A percentile compares a stretch with the other conserved stretches of the same genome.
Conservation (phyloP, 2,113 vertebrate genomes). For the Pteruthius melanotis region DNA sequence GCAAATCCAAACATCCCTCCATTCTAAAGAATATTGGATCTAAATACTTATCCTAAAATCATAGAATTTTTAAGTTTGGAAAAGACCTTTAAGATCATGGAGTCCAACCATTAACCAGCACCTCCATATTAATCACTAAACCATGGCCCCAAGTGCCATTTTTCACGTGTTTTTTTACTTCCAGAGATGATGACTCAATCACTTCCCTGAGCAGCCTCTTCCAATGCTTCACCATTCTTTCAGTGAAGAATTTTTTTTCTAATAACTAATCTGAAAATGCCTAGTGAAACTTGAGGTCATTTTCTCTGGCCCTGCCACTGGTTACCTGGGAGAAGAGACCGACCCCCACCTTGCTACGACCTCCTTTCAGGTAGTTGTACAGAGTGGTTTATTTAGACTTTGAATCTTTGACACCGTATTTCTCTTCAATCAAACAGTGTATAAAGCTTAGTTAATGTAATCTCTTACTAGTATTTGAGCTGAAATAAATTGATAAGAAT, state of each 20-base stretch:
- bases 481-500: neutral
- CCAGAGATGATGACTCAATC: neutral
- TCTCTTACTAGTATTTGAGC: neutral
- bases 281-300: neutral
- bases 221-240: neutral
- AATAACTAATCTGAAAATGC: neutral
- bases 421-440: neutral
- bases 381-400: neutral
- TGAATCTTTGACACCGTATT: neutral
- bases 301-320: neutral
- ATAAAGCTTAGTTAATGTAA: neutral
- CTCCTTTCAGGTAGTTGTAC: neutral
- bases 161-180: neutral
- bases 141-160: too few relatives aligned
- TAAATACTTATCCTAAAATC: neutral
- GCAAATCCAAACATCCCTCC: neutral
- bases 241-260: neutral
- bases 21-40: neutral
- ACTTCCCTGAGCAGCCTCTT: neutral
- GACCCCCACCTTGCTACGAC: fast-evolving
- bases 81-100: neutral
- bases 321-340: neutral
- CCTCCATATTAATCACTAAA: neutral
- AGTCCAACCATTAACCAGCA: neutral
- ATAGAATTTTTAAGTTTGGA: neutral